Evolutionary conservation across 2,888 invertebrate genomes (phyloP), one percentile per base, ranked within the genome.

Genomic region (Torymus auratus): DNA sequence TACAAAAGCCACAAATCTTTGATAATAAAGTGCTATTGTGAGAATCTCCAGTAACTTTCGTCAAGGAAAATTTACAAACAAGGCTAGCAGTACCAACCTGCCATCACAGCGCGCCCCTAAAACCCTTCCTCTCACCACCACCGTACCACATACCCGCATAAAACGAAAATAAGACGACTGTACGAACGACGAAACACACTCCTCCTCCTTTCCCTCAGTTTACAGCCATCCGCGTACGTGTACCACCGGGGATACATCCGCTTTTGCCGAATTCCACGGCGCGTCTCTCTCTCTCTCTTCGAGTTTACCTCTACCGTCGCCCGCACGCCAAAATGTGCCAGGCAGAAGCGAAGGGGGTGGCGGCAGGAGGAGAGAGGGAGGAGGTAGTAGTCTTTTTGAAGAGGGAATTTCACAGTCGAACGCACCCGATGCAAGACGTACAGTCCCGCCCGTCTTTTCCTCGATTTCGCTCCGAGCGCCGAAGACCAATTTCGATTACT

Each of bases 361-460:
- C 14, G 41, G 41, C 7, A 41, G 41, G 7, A 41, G 41, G 7
- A 7, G 41, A 1, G 41, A 41, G 7, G 41, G 41, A 10, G 7
- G 41, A 41, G 41, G 41, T 41, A 41, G 41, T 69, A 76, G 79
- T 86, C 86, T 88, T 88, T 88, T 89, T 88, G 88, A 89, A 89
- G 89, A 90, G 88, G 86, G 87, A 89, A 90, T 90, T 90, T 90
- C 85, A 89, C 89, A 90, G 90, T 88, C 89, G 89, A 88, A 87
- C 87, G 85, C 88, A 87, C 86, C 72, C 86, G 88, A 87, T 89
- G 87, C 88, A 87, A 87, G 87, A 87, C 86, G 85, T 84, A 84
- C 86, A 84, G 84, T 82, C 84, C 52, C 23, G 52, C 50, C 28
- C 53, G 28, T 56, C 69, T 69, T 28, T 55, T 65, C 56, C 62